Base-by-base conservation (phyloP, 2,888 invertebrate species). In the Acronicta alni region DNA sequence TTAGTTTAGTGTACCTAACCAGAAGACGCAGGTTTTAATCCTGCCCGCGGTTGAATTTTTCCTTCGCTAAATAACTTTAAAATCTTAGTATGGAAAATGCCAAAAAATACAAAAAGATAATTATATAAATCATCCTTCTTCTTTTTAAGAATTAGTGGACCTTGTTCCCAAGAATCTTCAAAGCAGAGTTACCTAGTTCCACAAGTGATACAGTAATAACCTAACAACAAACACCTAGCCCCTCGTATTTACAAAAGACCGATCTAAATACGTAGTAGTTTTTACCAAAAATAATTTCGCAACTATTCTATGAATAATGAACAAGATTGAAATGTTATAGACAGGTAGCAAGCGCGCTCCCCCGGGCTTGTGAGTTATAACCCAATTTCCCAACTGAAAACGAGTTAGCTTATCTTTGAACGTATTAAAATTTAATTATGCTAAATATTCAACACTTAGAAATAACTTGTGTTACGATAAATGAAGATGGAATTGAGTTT, bases 301-400 rank as follows among this genome's bases (percentile, higher is more conserved):
- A 46, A 61, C 62, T 57, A 64, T 70, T 67, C 54, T 7, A 26
- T 58, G 59, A 77, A 61, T 78, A 59, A 62, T 72, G 57, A 61
- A 75, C 53, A 43, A 46, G 54, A 67, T 70, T 59, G 56, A 71
- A 75, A 59, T 65, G 48, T 54, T 60, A 62, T 60, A 44, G 72
- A 41, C 79, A 75, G 79, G 67, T 68, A 65, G 49, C 45, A 55
- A 57, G 16, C 38, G 18, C 32, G 41, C 26, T 67, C 68, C 62
- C 56, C 41, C 26, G 64, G 54, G 64, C 10, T 37, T 17, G 18
- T 48, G 52, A 75, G 48, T 60, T 66, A 60, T 63, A 70, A 63
- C 66, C 57, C 47, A 61, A 60, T 74, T 65, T 35, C 44, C 58
- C 38, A 60, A 59, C 61, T 62, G 47, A 44, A 49, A 65, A 57